Evolutionary conservation across 2,113 vertebrate species (phyloP).

Genomic region (Pachycephala philippinensis): DNA sequence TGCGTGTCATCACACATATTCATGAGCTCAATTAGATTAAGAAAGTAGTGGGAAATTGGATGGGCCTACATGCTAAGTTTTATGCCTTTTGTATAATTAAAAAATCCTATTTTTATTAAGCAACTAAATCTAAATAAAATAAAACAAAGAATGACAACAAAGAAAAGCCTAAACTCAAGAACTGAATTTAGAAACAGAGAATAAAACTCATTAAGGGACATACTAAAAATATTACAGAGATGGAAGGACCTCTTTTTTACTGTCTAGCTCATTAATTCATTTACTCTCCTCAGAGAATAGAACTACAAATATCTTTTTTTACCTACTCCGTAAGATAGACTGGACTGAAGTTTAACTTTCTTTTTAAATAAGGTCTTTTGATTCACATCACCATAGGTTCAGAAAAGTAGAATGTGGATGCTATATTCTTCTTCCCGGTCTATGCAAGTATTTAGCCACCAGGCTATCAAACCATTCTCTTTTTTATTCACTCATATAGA

Average conservation of each 20-base stretch:
- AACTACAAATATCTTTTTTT: background rate
- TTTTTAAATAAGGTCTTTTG: background rate
- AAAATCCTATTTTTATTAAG: background rate
- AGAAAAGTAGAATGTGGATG: background rate
- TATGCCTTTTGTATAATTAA: background rate
- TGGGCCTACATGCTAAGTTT: background rate
- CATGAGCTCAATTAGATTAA: background rate
- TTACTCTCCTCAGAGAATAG: background rate
- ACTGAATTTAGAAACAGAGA: background rate
- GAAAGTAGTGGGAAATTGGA: background rate
- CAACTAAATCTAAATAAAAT: background rate
- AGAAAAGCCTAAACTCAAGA: background rate
- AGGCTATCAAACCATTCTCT: background rate
- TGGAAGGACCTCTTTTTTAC: background rate
- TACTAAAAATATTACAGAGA: background rate
- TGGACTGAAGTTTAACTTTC: background rate
- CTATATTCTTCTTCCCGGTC: background rate
- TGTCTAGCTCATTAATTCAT: background rate
- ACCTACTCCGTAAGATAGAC: background rate
- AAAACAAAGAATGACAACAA: background rate
- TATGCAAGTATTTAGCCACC: background rate
- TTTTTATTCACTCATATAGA: background rate
- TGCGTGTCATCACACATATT: background rate
- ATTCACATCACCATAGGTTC: background rate
- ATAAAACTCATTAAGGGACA: background rate